Evolutionary conservation across 2,797 vertebrate genomes (phyloP).

Genomic region (Sebastes kiyomatsui): DNA sequence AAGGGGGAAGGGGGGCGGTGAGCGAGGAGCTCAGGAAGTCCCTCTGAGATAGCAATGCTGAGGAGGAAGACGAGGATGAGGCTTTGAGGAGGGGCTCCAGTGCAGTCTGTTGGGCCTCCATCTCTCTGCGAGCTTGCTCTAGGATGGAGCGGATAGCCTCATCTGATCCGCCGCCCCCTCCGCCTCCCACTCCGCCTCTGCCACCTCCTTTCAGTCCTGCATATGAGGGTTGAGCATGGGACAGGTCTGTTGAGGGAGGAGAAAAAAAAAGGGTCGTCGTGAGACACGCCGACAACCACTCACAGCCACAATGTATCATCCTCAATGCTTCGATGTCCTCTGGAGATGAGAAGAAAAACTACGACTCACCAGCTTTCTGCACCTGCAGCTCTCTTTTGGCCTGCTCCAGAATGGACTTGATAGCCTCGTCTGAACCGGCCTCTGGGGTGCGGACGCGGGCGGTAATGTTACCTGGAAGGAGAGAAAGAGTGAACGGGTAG

Average conservation of each 20-base stretch:
- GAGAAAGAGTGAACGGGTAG: conserved; percentile 34
- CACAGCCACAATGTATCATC: conserved; percentile 17
- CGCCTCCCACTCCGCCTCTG: conserved; percentile 63
- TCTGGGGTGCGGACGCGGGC: conserved; percentile 93
- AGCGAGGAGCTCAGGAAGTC: conserved; percentile 79
- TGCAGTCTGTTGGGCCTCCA: conserved; percentile 95
- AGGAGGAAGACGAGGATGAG: conserved; percentile 86
- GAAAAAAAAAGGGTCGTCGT: conserved; percentile 6
- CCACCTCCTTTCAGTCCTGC: conserved; percentile 85
- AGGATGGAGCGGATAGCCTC: conserved; percentile 96
- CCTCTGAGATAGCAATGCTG: conserved; percentile 80
- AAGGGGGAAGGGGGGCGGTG: conserved; percentile 85
- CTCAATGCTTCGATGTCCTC: conserved; percentile 10
- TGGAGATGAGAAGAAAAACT: conserved; percentile 3
- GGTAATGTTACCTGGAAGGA: conserved; percentile 90
- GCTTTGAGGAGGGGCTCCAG: conserved; percentile 93
- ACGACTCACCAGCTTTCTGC: conserved; percentile 91
- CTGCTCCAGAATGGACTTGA: conserved; percentile 97
- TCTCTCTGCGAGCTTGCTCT: conserved; percentile 94
- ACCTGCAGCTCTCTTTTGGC: conserved; percentile 97
- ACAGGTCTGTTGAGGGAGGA: conserved; percentile 85
- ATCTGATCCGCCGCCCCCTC: conserved; percentile 86
- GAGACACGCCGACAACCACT: conserved; percentile 8
- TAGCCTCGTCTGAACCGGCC: conserved; percentile 93
- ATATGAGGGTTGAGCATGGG: conserved; percentile 86